These are phyloP conservation scores for Lacerta bilineata DNA, from an alignment of 2,797 vertebrate species.

Conservation along the genomic window DNA sequence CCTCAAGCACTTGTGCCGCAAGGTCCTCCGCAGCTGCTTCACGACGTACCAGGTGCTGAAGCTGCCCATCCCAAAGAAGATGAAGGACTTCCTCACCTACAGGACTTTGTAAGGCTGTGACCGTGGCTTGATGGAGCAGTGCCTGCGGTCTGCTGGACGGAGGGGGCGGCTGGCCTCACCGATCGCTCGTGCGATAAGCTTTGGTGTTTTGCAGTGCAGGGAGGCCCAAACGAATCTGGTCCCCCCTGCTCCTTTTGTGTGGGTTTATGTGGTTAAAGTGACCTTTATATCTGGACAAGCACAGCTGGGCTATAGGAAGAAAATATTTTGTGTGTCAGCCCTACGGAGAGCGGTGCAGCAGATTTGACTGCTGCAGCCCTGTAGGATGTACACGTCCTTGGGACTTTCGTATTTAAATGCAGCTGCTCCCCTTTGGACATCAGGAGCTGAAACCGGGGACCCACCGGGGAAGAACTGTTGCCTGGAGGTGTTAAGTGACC, in stretches of 20 bases:
- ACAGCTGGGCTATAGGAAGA: neutral
- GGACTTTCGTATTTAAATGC: slow-evolving; percentile 61
- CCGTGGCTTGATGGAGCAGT: neutral
- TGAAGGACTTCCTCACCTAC: slow-evolving; percentile 95
- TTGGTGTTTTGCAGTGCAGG: neutral
- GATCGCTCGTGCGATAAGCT: neutral
- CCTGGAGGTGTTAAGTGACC: neutral
- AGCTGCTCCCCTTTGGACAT: slow-evolving; percentile 12
- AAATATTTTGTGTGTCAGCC: neutral
- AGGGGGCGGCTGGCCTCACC: neutral
- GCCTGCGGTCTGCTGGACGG: rapidly evolving
- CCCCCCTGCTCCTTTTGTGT: neutral
- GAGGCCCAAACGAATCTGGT: neutral
- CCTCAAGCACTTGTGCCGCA: slow-evolving; percentile 91
- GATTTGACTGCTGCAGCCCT: too few species aligned
- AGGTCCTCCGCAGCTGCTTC: slow-evolving; percentile 88
- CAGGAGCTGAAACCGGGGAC: slow-evolving; percentile 9
- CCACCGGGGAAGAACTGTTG: neutral
- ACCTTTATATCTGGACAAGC: neutral
- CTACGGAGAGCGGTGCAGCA: too few species aligned
- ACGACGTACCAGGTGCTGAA: slow-evolving; percentile 94
- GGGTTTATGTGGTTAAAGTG: slow-evolving; percentile 14
- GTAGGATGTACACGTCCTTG: slow-evolving; percentile 29
- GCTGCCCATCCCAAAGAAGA: slow-evolving; percentile 92
- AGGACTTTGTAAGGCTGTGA: slow-evolving; percentile 81